Evolutionary conservation across 2,113 vertebrate species (phyloP), one percentile per base, ranked within the genome.

Genomic region (Paradoxurus hermaphroditus): DNA sequence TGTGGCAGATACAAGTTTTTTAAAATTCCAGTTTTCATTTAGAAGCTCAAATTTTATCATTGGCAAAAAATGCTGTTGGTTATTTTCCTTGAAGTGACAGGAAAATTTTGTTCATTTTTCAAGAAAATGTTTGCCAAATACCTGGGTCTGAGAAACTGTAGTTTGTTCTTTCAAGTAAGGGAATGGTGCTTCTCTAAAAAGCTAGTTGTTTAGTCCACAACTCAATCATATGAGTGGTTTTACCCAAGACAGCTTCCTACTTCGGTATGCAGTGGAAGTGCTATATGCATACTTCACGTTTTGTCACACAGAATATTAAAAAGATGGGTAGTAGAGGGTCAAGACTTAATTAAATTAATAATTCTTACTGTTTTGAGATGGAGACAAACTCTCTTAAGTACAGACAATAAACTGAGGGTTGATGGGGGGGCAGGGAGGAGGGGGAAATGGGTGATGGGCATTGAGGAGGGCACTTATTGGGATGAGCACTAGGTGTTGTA

Each of bases 61-160:
- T 94, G 65, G 44, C 84, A 53, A 88, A 62, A 93, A 77, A 29
- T 77, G 2, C 19, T 44, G 49, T 79, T 75, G 15, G 23, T 63
- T 79, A 18, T 79, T 93, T 97, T 79, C 39, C 78, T 95, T 91
- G 68, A 96, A 87, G 36, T n/a, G 23, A 95, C 44, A 95, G 34
- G 53, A 88, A 88, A 91, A 82, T 6, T 82, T 88, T 27, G 15
- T 63, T 92, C 14, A 41, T 92, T 92, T 94, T 90, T 86, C 34
- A 94, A 92, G 44, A 90, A 92, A 96, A 87, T 83, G 7, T 25
- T 82, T 92, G 36, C 81, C 56, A 94, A 94, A 72, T 88, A 68
- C 19, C 53, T 29, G 4, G 23, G 56, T 68, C 39, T 72, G 14
- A 92, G 63, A 72, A 84, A 87, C 6, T 18, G 56, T 36, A 68